phyloP scores from a whole-genome alignment of 2,888 invertebrate species.

The Standfussiana lucernea region DNA sequence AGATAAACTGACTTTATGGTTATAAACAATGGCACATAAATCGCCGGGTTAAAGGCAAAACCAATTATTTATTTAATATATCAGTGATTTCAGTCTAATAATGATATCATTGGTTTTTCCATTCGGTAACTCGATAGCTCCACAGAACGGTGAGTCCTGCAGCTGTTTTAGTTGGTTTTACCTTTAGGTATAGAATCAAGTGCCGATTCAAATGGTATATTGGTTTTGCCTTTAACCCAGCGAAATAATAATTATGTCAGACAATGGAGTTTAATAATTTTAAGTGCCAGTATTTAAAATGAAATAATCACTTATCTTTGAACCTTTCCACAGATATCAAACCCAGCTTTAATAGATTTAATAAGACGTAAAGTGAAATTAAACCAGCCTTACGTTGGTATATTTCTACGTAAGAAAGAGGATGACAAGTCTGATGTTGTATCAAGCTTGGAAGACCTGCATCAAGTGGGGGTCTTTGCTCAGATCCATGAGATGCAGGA shows the following conservation, averaged over 20 bases:
- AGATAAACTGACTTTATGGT: neutral
- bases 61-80: too few species aligned
- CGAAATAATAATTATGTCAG: too few species aligned
- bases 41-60: too few species aligned
- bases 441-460: conserved; percentile 95
- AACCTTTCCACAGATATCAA: conserved; percentile 92
- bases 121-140: too few species aligned
- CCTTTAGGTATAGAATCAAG: too few species aligned
- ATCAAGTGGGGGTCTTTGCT: conserved; percentile 98
- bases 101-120: too few species aligned
- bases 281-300: neutral
- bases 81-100: too few species aligned
- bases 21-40: neutral
- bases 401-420: conserved; percentile 98
- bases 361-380: conserved; percentile 98
- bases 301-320: too few species aligned
- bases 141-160: too few species aligned
- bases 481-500: conserved; percentile 99
- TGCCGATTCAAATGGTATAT: too few species aligned
- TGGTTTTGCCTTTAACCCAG: too few species aligned
- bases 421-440: conserved; percentile 97
- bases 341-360: conserved; percentile 96
- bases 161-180: too few species aligned
- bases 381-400: conserved; percentile 99
- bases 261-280: neutral